Evolutionary conservation across 1,140 invertebrate species (phyloP), one percentile per base, ranked within the genome.

Genomic region (Tetranychus urticae): DNA sequence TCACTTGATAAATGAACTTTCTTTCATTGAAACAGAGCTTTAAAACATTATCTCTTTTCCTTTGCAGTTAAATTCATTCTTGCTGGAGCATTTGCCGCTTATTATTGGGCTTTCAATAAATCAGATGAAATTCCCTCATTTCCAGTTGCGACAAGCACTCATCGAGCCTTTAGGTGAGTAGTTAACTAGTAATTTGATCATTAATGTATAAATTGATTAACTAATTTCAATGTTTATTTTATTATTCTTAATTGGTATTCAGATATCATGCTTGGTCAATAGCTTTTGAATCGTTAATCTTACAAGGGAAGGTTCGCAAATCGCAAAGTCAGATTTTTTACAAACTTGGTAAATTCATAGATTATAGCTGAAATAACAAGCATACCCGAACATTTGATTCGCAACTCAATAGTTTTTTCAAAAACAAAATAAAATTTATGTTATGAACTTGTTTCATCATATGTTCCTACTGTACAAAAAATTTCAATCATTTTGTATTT

Each of bases 251-350:
- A 42, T 42, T 52, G 23, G 23, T 52, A 23, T 33, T 55, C 62
- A 86, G 86, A 56, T 93, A 89, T 71, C 90, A 97, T 71, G 68
- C 93, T 58, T 92, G 92, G 12, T 93, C 92, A 0, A 70, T 97
- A 23, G 92, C 91, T 0, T 91, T 96, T 69, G 92, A 92, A 1
- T 85, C 91, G 0, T 73, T 97, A 1, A 82, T 97, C 46, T 83
- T 23, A 23, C 23, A 23, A 23, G 23, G 23, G 23, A 23, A 23
- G 23, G 23, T 23, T 23, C 23, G 23, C 23, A 23, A 23, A 23
- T 23, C 23, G 23, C 23, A 23, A 23, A 23, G 23, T 23, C 23
- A 23, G 23, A 23, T 23, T 23, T 23, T 23, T 23, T 23, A 23
- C 23, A 23, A 23, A 23, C 23, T 23, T 23, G 23, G 23, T 23